Conservation (phyloP, 1,140 invertebrate species). For the Drosophila saltans region DNA sequence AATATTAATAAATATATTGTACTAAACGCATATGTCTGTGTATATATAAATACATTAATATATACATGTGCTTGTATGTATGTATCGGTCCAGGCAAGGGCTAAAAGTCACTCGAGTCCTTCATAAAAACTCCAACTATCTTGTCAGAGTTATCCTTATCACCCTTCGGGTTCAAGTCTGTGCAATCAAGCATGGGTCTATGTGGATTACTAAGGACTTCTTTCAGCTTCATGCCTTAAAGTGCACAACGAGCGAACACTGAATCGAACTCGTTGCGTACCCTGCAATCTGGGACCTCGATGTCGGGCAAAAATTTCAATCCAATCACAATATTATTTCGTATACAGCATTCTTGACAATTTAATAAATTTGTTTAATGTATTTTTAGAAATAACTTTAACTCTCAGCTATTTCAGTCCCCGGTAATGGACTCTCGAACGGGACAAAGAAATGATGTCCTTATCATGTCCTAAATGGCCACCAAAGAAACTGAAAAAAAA, state of each 20-base stretch:
- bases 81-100: neutral
- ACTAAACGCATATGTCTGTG: neutral
- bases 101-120: conserved; percentile 11
- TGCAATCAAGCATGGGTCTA: conserved; percentile 70
- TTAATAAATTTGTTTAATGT: too few relatives aligned
- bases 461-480: neutral
- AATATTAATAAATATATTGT: conserved; percentile 34
- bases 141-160: conserved; percentile 6
- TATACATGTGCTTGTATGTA: conserved; percentile 11
- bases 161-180: conserved; percentile 25
- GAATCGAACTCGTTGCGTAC: neutral
- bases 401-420: too few relatives aligned
- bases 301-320: too few relatives aligned
- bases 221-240: conserved; percentile 56
- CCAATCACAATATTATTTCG: too few relatives aligned
- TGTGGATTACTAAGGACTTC: conserved; percentile 58
- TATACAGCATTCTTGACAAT: too few relatives aligned
- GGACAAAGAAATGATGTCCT: neutral
- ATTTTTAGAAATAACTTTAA: neutral
- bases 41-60: conserved; percentile 20
- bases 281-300: neutral
- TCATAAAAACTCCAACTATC: conserved; percentile 10
- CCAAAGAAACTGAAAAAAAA: neutral
- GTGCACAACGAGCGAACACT: too few relatives aligned
- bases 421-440: neutral